Evolutionary conservation across 2,113 vertebrate genomes (phyloP), one percentile per base, ranked within the genome.

Genomic region (Sorex araneus): DNA sequence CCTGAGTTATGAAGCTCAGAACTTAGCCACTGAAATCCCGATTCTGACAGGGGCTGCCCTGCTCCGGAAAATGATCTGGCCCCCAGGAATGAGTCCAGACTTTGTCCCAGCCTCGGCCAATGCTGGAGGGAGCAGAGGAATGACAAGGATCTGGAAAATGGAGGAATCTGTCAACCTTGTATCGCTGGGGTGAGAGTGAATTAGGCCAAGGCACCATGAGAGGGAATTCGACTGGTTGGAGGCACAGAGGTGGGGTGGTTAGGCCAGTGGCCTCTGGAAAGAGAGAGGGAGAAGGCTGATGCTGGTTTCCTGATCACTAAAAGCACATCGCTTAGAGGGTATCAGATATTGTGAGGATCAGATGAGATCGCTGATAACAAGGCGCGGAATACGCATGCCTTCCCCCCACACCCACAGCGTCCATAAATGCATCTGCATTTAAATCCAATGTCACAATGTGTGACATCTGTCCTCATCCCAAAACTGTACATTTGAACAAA

Each of bases 251-350:
- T 30, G 4, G 45, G 32, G 7, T 23, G 21, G 80, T 25, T n/a
- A 73, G 74, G 30, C 66, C 3, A 12, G 11, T 40, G 40, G 40
- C 64, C 64, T 30, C 77, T 69, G 69, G 36, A 50, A 16, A 89
- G 84, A 50, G 47, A 86, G 84, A 50, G 47, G 83, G 84, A 89
- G 36, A 40, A 70, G 13, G n/a, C 57, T 75, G 21, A n/a, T 79
- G 28, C 45, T 74, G 70, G 27, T 25, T n/a, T 30, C 18, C 32
- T 45, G 16, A 3, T 54, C 50, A 54, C 2, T 54, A 54, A 54
- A 12, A 32, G n/a, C 8, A 23, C 21, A 69, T 40, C 18, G 25
- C 63, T 66, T 11, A 30, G 19, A 74, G 30, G 1, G 15, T 43
- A 60, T 60, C 19, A 7, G 21, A 60, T 60, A 60, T 1, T 21